phyloP scores from a whole-genome alignment of 1,140 invertebrate genomes.

The Meteorus sp. region DNA sequence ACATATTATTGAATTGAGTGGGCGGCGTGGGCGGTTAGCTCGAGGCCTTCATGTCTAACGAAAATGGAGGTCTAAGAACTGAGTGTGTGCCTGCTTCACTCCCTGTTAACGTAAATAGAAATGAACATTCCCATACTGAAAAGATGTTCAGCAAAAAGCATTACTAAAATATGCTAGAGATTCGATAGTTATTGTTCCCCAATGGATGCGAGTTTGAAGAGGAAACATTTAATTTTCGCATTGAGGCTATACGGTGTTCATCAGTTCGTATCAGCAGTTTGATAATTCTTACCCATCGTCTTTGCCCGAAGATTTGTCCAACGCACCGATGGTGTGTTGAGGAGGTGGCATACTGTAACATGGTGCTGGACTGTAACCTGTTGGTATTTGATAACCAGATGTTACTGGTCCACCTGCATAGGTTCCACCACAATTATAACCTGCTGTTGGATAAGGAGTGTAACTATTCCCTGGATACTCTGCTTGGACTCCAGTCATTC shows the following conservation, averaged over 20 bases:
- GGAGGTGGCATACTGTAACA: slow-evolving; percentile 85
- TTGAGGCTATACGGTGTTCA: too few species aligned
- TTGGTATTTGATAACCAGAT: slow-evolving; percentile 65
- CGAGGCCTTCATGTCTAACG: slow-evolving; percentile 1
- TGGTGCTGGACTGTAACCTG: slow-evolving; percentile 72
- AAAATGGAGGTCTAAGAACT: too few species aligned
- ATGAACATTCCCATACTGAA: too few species aligned
- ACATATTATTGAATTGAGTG: too few species aligned
- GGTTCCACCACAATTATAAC: slow-evolving; percentile 66
- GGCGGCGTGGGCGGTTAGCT: not conserved
- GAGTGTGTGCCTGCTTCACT: too few species aligned
- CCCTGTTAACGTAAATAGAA: too few species aligned
- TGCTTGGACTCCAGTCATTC: slow-evolving; percentile 72
- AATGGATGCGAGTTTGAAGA: too few species aligned
- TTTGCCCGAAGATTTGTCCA: slow-evolving; percentile 71
- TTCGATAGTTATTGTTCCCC: too few species aligned
- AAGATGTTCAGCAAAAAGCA: too few species aligned
- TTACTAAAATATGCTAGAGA: not conserved
- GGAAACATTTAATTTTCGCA: too few species aligned
- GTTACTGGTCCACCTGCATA: slow-evolving; percentile 67
- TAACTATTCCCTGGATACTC: slow-evolving; percentile 78
- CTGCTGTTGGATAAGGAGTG: slow-evolving; percentile 65
- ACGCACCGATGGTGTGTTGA: slow-evolving; percentile 68
- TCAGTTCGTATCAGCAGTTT: too few species aligned
- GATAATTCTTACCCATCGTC: slow-evolving; percentile 72